These are phyloP conservation scores for Plebejus anna DNA, from an alignment of 2,888 invertebrate species.

Conservation along the genomic window DNA sequence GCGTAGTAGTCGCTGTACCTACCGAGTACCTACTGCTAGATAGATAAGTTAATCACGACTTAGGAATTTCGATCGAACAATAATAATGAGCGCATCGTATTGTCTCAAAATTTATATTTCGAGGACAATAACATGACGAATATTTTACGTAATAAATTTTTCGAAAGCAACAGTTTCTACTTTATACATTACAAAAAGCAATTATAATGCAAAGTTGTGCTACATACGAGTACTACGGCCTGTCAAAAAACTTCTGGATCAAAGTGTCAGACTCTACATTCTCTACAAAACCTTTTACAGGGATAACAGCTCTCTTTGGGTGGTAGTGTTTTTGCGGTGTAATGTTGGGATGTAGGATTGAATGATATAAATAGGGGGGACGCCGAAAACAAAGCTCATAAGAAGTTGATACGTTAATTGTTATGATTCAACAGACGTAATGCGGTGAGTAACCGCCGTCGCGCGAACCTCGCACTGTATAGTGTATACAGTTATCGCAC, in stretches of 20 bases:
- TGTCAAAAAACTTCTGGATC: too few species aligned
- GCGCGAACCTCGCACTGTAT: not conserved
- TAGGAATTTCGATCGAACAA: not conserved
- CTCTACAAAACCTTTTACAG: too few species aligned
- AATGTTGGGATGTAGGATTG: not conserved
- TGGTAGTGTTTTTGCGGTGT: too few species aligned
- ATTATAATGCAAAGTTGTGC: too few species aligned
- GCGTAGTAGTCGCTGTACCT: not conserved
- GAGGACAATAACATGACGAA: not conserved
- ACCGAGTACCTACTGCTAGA: not conserved
- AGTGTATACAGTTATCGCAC: not conserved
- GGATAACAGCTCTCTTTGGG: too few species aligned
- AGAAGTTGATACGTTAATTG: not conserved
- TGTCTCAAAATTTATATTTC: not conserved
- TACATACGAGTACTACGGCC: too few species aligned
- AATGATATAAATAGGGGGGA: not conserved
- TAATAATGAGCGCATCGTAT: not conserved
- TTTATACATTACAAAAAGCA: too few species aligned
- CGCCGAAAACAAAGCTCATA: not conserved
- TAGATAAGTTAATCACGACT: not conserved
- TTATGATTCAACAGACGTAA: constrained; percentile 15
- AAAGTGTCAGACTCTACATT: too few species aligned
- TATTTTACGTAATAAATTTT: not conserved
- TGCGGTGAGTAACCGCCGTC: constrained; percentile 4
- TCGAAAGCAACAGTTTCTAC: too few species aligned